Base-by-base conservation (phyloP, 1,140 invertebrate species). In the Philopotamus ludificatus region DNA sequence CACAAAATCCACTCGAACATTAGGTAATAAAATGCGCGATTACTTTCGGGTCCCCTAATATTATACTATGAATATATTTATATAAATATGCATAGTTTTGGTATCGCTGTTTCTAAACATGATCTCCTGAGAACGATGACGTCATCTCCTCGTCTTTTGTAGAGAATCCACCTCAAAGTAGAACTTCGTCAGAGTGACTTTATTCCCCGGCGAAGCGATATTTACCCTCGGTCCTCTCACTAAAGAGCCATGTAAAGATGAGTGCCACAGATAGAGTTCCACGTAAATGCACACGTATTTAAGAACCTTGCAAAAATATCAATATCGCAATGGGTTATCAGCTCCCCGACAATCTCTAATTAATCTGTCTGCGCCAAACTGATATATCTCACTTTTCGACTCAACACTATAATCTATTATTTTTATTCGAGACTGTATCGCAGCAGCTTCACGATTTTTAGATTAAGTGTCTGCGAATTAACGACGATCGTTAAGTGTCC, bases 221-320 rank as follows among this genome's bases (percentile, higher is more conserved):
- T 67, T 67, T 62, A 63, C 65, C 44, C 59, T 67, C 34, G 25
- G 59, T n/a, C n/a, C 51, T n/a, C 26, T n/a, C 3, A 15, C 63
- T 57, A 47, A 44, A 45, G 50, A 28, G 28, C 57, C 50, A 3
- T 28, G 39, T 49, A 51, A 25, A 63, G 44, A 66, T 62, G 50
- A 66, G 65, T 67, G 59, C 47, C 55, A 55, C 45, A 53, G 47
- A 57, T 67, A 62, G 59, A 67, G 59, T 63, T 63, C 49, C 65
- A 51, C 20, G 34, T 62, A 62, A 62, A 62, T 62, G 42, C 28
- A 51, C 49, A 42, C 34, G 39, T 8, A 20, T 57, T 39, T 10
- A 34, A 57, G 54, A 12, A 34, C 28, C 12, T 12, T 12, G 4
- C 28, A 34, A 34, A 34, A 34, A 34, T 34, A 34, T 34, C 4